Evolutionary conservation across 2,888 invertebrate genomes (phyloP), one percentile per base, ranked within the genome.

Genomic region (Melieria crassipennis): DNA sequence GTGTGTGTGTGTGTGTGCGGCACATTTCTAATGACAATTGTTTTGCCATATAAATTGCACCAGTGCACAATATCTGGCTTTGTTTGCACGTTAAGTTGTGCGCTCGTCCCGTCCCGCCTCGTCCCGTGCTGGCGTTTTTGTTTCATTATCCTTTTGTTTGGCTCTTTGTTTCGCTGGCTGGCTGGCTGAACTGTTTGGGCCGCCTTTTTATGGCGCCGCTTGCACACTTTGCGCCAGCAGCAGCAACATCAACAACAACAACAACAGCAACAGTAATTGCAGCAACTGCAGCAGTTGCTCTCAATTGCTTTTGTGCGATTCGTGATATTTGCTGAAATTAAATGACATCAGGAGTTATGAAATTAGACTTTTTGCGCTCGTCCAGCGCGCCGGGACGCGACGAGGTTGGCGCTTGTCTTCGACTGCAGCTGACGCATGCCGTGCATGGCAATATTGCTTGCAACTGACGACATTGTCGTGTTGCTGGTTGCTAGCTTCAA

Each of bases 281-380:
- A 65, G 56, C 71, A 75, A 68, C 62, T 73, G 75, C 80, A 81
- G 82, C 83, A 84, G 81, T 82, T 84, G 83, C 79, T 78, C 74
- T 73, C 78, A 83, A 84, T 84, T 78, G 84, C 82, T 84, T 83
- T 82, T 81, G 78, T 79, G 77, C 76, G 78, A 77, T 78, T 83
- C 85, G 83, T 84, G 84, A 84, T 84, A 82, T 82, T 83, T 82
- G 81, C 77, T 78, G 78, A 81, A 83, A 84, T 83, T 82, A 84
- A 84, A 84, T 82, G 82, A 80, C 80, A 76, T 80, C 81, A 81
- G 79, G 79, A 83, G 81, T 79, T 84, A 82, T 83, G 80, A 82
- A 80, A 82, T 79, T 79, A 81, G 78, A 79, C 30, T 30, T 30
- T 30, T 30, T 30, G 30, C 30, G 30, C 30, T 30, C 30, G 30